Base-by-base conservation (phyloP, 2,113 vertebrate species). In the Dasypus novemcinctus region DNA sequence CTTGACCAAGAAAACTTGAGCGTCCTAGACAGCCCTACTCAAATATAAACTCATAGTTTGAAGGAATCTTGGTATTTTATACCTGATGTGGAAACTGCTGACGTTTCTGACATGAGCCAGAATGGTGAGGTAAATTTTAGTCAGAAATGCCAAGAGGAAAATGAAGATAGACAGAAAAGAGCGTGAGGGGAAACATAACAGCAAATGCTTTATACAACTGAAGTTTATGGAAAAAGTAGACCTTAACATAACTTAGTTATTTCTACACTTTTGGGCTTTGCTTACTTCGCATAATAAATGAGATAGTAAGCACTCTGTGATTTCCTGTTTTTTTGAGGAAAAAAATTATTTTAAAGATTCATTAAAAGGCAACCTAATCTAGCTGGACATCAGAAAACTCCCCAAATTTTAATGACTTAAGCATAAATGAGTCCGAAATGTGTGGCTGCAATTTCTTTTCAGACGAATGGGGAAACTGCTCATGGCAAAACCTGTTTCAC, bases 331-430 rank as follows among this genome's bases (percentile, higher is more conserved):
- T 54, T 57, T 57, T 38, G 78, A 94, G 38, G 21, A 80, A 80
- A 89, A 97, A 87, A 81, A 7, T 46, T 46, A 57, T 72, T 96
- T 97, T 95, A 75, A 84, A 95, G 61, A 29, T 79, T 98, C 91
- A 90, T 96, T 98, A 93, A 95, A 94, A 96, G 69, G 46, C 87
- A 94, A 64, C 91, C 10, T 59, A 61, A 46, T 69, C 71, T 95
- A 91, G 86, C 66, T 94, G 89, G 96, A 94, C 97, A 90, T 78
- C 41, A 5, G 74, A 93, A 95, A 95, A 11, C 63, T 95, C 82
- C 93, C 86, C 96, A 93, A 94, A 96, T 93, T 79, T 90, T 97
- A 94, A 91, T 96, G 89, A 96, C 89, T 95, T 91, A 91, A 95
- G 85, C 38, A 3, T 80, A 94, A 96, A 95, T 94, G 96, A 94